A percentile compares a stretch with the other conserved stretches of the same genome.
phyloP scores from a whole-genome alignment of 2,888 invertebrate genomes.

The Eilema sororculum region DNA sequence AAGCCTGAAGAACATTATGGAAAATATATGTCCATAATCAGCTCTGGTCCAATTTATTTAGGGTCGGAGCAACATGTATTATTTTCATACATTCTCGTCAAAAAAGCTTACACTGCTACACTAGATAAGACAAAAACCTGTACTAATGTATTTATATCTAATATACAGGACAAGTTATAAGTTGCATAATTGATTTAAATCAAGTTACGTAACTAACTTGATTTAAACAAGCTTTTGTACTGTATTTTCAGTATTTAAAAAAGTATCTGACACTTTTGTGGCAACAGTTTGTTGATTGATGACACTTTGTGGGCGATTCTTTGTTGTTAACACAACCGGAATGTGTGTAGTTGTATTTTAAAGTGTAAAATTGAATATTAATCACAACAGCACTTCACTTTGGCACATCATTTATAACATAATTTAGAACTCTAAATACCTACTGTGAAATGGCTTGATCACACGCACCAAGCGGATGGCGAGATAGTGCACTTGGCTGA shows the following conservation, averaged over 20 bases:
- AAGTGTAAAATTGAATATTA: neutral
- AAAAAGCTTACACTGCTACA: neutral
- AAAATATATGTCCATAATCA: neutral
- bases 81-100: neutral
- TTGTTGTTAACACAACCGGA: neutral
- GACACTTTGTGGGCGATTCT: too few relatives aligned
- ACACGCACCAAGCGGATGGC: too few relatives aligned
- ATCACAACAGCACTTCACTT: neutral
- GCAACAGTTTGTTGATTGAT: neutral
- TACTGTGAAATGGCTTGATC: too few relatives aligned
- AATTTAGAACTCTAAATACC: neutral
- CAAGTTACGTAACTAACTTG: too few relatives aligned
- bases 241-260: neutral
- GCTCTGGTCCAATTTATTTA: neutral
- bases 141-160: neutral
- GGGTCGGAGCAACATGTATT: neutral
- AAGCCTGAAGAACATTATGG: neutral
- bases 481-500: too few relatives aligned
- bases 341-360: neutral
- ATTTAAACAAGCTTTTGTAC: neutral
- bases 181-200: neutral
- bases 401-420: neutral
- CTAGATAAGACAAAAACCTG: neutral
- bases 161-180: neutral
- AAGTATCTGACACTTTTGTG: neutral